Evolutionary conservation across 2,113 vertebrate genomes (phyloP), one percentile per base, ranked within the genome.

Genomic region (Hoplias malabaricus): DNA sequence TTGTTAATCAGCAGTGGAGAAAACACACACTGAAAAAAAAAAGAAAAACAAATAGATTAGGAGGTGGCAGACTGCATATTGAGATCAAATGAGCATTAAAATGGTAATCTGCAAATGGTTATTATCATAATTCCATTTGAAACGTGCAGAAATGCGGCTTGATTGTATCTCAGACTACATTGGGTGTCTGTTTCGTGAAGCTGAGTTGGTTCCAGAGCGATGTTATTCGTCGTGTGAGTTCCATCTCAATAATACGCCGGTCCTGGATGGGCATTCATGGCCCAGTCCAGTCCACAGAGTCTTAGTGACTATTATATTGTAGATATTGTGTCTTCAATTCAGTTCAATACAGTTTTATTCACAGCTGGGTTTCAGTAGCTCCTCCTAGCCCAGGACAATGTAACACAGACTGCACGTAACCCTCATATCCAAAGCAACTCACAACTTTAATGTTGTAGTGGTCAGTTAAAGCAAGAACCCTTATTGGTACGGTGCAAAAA

Each of bases 41-140:
- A 85, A 77, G 79, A 80, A 13, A 12, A 84, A 82, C 80, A 84
- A 78, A 80, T 77, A 82, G 86, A 87, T 90, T 86, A 86, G 13
- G 66, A 70, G 73, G 65, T 81, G 86, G 88, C 50, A 86, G 84
- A 80, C 75, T 65, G 69, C 88, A 87, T 86, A 85, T 86, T 83
- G 86, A 88, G 87, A 90, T 89, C 87, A 90, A 87, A 88, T 80
- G 81, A 84, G 88, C 84, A 91, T 90, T 77, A 89, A 92, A 91
- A 89, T 83, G 84, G 85, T 86, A 88, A 75, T 88, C 85, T 82
- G 86, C 66, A 87, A 86, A 87, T 59, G 82, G 79, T 86, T 89
- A 87, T 88, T 88, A 86, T 87, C 90, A 73, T 84, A 86, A 85
- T 86, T 88, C 73, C 66, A 79, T 86, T 88, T 85, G 73, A 63